Percentiles rank a stretch among this genome's conserved stretches.
phyloP scores from a whole-genome alignment of 2,113 vertebrate genomes.

The Laticauda laticaudata region DNA sequence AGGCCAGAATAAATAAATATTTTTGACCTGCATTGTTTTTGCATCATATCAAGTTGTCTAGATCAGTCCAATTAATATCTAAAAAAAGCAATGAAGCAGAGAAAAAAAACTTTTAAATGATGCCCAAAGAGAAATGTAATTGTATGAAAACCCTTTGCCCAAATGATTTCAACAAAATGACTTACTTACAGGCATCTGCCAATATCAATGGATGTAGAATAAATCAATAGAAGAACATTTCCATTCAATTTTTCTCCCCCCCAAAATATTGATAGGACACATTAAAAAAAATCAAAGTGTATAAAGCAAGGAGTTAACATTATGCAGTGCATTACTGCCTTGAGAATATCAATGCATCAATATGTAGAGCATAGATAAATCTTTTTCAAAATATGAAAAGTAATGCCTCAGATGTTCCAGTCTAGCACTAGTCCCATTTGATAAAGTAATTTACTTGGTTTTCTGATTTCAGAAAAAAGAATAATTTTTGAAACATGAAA shows the following conservation, averaged over 20 bases:
- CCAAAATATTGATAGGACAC: background rate
- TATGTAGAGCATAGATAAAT: background rate
- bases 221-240: slow-evolving; percentile 4
- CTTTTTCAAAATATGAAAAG: background rate
- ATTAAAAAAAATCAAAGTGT: background rate
- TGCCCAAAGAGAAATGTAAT: background rate
- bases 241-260: background rate
- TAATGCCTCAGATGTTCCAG: background rate
- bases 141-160: background rate
- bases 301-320: background rate
- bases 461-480: background rate
- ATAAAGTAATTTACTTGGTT: background rate
- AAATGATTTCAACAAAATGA: background rate
- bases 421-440: background rate
- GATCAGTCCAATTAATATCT: background rate
- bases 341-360: background rate
- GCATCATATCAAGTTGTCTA: background rate
- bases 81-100: background rate
- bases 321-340: background rate
- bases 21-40: background rate
- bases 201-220: background rate
- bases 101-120: background rate
- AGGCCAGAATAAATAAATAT: background rate
- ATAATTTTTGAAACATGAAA: background rate
- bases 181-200: background rate